Conservation (phyloP, 2,113 vertebrate genomes). For the Lepidothrix coronata region DNA sequence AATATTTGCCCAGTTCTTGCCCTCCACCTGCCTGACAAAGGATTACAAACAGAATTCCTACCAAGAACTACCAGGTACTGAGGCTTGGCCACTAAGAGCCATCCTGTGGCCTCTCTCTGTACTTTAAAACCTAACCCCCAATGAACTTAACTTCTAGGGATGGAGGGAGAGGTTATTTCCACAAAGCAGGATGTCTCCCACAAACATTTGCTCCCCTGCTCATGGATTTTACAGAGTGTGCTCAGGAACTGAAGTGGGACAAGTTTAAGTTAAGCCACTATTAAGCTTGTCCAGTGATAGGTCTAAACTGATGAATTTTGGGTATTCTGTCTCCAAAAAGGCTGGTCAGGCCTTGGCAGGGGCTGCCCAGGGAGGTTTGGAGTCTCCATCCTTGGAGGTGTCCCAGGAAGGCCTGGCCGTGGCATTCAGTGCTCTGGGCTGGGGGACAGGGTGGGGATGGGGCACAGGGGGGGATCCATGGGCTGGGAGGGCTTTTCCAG, state of each 20-base stretch:
- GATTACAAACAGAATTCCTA: background rate
- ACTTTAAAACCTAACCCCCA: background rate
- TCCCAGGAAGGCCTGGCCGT: background rate
- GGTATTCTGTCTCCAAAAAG: background rate
- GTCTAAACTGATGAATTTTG: background rate
- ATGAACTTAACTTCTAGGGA: background rate
- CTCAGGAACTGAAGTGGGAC: background rate
- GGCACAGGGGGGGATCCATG: accelerated
- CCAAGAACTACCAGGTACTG: background rate
- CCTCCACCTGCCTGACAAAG: background rate
- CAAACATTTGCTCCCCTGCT: background rate
- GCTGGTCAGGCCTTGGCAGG: background rate
- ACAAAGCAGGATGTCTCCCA: background rate
- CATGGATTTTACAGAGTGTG: background rate
- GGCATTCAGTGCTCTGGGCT: background rate
- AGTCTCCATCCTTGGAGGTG: background rate
- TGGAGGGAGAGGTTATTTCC: background rate
- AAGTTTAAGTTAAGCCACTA: background rate
- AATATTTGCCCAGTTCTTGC: background rate
- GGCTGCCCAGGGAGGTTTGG: background rate
- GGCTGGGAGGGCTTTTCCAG: background rate
- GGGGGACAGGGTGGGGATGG: background rate
- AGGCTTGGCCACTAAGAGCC: background rate
- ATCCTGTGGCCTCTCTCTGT: background rate
- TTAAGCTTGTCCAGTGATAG: background rate